These are phyloP conservation scores for Bombycilla garrulus DNA, from an alignment of 2,113 vertebrate genomes.

Conservation along the genomic window DNA sequence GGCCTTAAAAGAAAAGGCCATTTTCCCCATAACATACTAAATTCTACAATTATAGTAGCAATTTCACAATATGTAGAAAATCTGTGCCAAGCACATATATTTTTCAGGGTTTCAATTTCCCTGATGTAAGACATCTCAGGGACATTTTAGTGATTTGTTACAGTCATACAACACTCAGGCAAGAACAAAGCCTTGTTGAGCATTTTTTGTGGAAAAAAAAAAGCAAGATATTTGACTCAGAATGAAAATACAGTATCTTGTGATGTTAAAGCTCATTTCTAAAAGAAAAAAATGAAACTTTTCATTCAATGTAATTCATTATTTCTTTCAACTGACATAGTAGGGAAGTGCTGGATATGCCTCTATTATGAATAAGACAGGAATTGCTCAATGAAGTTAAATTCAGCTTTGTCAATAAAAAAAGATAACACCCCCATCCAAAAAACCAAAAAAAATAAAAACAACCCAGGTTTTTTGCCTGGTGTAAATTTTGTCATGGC, in stretches of 20 bases:
- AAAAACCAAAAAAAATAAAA: no score
- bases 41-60: constrained; percentile 7
- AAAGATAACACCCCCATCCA: background rate
- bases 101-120: constrained; percentile 57
- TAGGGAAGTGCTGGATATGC: background rate
- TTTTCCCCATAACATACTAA: background rate
- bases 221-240: background rate
- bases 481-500: background rate
- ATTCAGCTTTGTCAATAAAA: background rate
- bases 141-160: constrained; percentile 59
- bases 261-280: background rate
- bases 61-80: constrained; percentile 26
- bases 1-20: background rate
- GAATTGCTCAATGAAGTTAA: background rate
- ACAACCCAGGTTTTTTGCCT: background rate
- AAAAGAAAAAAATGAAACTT: background rate
- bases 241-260: background rate
- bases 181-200: constrained; percentile 29
- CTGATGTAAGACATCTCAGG: constrained; percentile 47
- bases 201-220: background rate
- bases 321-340: background rate
- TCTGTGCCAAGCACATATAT: background rate
- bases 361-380: background rate
- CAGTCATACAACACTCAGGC: background rate
- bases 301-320: background rate